phyloP scores from a whole-genome alignment of 2,888 invertebrate species.

The Drosophila rellima region DNA sequence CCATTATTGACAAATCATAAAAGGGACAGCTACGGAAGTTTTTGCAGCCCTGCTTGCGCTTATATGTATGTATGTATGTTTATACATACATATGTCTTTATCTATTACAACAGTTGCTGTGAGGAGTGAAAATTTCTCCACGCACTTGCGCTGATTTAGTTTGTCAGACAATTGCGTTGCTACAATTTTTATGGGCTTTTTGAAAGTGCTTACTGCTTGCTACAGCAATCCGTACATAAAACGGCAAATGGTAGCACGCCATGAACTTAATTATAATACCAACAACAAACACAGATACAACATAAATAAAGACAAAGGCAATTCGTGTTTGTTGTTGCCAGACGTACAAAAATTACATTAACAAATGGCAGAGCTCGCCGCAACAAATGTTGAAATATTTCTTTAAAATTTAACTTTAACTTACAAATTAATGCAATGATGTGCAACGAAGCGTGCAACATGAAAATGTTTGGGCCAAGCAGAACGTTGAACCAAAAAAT shows the following conservation, averaged over 20 bases:
- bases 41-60: conserved; percentile 16
- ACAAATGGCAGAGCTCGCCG: conserved; percentile 44
- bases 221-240: conserved; percentile 34
- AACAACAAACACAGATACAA: conserved; percentile 36
- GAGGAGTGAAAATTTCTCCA: conserved; percentile 63
- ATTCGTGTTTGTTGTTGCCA: conserved; percentile 45
- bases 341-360: conserved; percentile 34
- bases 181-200: conserved; percentile 63
- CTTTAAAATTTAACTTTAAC: conserved; percentile 40
- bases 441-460: conserved; percentile 73
- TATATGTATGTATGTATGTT: conserved; percentile 17
- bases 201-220: conserved; percentile 58
- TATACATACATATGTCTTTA: neutral
- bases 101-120: conserved; percentile 45
- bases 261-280: conserved; percentile 71
- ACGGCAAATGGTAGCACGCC: conserved; percentile 52
- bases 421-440: conserved; percentile 71
- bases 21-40: no score
- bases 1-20: neutral
- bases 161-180: conserved; percentile 64
- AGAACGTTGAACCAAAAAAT: conserved; percentile 70
- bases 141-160: conserved; percentile 63
- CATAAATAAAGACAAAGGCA: conserved; percentile 20
- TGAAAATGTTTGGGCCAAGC: conserved; percentile 62
- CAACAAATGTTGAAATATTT: conserved; percentile 61